phyloP scores from a whole-genome alignment of 2,888 invertebrate genomes.

The Coenonympha arcania region DNA sequence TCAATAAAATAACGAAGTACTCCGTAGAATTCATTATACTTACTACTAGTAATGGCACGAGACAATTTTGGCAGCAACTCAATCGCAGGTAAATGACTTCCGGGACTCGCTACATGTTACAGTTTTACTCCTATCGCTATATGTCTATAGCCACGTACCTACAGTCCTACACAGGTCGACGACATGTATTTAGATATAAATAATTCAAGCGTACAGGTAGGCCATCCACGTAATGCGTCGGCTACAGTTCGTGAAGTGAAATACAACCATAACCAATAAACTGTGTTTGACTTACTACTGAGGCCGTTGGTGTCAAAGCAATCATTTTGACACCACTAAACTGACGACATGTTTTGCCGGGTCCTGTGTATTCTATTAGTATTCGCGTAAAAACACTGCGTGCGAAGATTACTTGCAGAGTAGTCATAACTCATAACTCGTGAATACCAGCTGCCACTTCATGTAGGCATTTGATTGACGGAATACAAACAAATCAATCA shows the following conservation, averaged over 20 bases:
- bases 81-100: conserved; percentile 18
- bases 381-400: too few relatives aligned
- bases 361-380: too few relatives aligned
- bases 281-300: too few relatives aligned
- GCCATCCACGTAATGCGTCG: too few relatives aligned
- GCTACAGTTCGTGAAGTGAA: too few relatives aligned
- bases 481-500: too few relatives aligned
- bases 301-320: too few relatives aligned
- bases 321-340: too few relatives aligned
- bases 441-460: conserved; percentile 1
- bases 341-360: too few relatives aligned
- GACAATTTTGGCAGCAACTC: conserved; percentile 11
- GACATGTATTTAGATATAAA: not conserved
- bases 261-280: too few relatives aligned
- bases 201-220: not conserved
- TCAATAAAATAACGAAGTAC: not conserved
- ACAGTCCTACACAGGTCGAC: not conserved
- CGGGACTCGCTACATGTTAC: conserved; percentile 3
- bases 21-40: not conserved
- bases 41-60: not conserved
- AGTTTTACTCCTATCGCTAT: too few relatives aligned
- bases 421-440: not conserved
- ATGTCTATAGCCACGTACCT: not conserved
- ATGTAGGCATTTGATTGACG: not conserved
- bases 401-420: too few relatives aligned